A percentile compares a stretch with the other conserved stretches of the same genome.
phyloP scores from a whole-genome alignment of 2,797 vertebrate species.

The Pipistrellus nathusii region DNA sequence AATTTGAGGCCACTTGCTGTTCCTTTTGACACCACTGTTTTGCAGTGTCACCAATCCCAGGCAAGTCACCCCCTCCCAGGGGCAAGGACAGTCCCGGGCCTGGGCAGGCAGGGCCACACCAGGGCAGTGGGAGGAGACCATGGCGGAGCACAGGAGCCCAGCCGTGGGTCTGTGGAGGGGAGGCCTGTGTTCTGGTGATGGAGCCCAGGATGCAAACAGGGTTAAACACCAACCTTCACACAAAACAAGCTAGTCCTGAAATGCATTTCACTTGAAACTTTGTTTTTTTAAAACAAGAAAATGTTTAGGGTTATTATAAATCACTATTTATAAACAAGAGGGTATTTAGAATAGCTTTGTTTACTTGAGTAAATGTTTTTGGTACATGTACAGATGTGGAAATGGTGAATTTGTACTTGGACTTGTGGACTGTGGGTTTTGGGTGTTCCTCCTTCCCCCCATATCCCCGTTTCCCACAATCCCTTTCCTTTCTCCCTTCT shows the following conservation, averaged over 20 bases:
- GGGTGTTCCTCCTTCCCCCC: no score
- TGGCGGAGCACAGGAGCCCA: no score
- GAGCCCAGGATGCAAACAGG: not conserved
- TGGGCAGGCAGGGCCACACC: not conserved
- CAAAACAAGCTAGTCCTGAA: slow-evolving; percentile 17
- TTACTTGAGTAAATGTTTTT: slow-evolving; percentile 70
- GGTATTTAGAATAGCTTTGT: slow-evolving; percentile 65
- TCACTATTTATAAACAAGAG: slow-evolving; percentile 69
- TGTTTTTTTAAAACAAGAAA: slow-evolving; percentile 16
- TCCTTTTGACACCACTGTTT: not conserved
- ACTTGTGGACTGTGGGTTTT: not conserved
- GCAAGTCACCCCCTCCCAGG: not conserved
- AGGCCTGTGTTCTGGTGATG: not conserved
- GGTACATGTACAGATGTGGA: not conserved
- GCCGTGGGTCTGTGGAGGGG: not conserved
- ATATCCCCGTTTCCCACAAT: not conserved
- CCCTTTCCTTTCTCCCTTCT: not conserved
- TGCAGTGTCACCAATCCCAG: not conserved
- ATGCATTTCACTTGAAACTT: slow-evolving; percentile 64
- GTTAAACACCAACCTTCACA: slow-evolving; percentile 14
- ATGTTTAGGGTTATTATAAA: slow-evolving; percentile 53
- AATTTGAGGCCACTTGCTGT: slow-evolving; percentile 32
- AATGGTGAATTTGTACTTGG: not conserved
- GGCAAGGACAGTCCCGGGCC: not conserved
- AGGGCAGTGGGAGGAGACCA: not conserved